These are phyloP conservation scores for Odontesthes bonariensis DNA, from an alignment of 2,113 vertebrate species.

Conservation along the genomic window DNA sequence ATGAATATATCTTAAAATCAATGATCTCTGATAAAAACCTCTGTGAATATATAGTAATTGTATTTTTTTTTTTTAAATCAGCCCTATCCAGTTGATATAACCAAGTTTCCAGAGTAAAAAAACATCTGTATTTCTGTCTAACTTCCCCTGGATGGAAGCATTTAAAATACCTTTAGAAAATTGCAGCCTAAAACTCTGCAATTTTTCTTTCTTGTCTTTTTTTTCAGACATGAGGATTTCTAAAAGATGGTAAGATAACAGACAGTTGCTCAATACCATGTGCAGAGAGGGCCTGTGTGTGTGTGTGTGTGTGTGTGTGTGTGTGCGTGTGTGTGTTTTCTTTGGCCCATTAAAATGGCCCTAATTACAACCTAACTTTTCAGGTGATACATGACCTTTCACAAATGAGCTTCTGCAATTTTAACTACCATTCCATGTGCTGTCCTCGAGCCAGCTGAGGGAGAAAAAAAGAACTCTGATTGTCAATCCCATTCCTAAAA, in stretches of 20 bases:
- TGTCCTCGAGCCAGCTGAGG: slow-evolving; percentile 25
- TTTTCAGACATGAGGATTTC: neutral
- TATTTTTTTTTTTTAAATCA: too few species aligned
- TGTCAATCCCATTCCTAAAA: slow-evolving; percentile 39
- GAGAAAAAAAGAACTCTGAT: slow-evolving; percentile 2
- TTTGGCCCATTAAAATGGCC: slow-evolving; percentile 39
- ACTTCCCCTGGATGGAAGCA: neutral
- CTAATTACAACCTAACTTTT: slow-evolving; percentile 68
- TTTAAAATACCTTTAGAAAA: neutral
- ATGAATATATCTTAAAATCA: too few species aligned
- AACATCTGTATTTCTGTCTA: neutral
- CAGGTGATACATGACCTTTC: slow-evolving; percentile 67
- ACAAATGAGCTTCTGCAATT: slow-evolving; percentile 78
- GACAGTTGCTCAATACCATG: slow-evolving; percentile 23
- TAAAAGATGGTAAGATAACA: neutral
- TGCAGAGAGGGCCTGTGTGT: slow-evolving; percentile 19
- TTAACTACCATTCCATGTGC: slow-evolving; percentile 59
- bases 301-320: slow-evolving; percentile 27
- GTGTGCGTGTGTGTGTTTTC: slow-evolving; percentile 18
- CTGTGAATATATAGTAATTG: too few species aligned
- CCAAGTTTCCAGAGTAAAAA: neutral
- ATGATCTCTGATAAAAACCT: too few species aligned
- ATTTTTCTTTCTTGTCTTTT: neutral
- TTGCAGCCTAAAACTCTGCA: neutral
- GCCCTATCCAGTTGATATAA: neutral